Evolutionary conservation across 2,888 invertebrate genomes (phyloP).

Genomic region (Eupeodes luniger): DNA sequence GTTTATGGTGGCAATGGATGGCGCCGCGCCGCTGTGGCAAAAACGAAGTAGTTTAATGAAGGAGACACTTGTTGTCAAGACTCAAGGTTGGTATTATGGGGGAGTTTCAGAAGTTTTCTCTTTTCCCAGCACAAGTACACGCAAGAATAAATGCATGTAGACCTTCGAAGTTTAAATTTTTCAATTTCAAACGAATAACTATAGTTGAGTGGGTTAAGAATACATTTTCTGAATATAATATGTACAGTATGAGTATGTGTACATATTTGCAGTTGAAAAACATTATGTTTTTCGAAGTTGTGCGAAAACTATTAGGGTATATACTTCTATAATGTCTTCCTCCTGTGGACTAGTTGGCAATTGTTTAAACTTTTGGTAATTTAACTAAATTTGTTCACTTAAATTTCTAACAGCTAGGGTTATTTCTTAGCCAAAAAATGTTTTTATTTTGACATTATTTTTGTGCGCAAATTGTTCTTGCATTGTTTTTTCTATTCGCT

Average conservation of each 20-base stretch:
- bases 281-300: neutral
- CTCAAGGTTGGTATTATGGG: neutral
- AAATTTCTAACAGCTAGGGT: neutral
- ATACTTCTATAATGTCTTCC: neutral
- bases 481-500: too few relatives aligned
- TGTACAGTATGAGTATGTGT: too few relatives aligned
- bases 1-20: slow-evolving; percentile 14
- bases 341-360: neutral
- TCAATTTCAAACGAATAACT: slow-evolving; percentile 59
- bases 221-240: slow-evolving; percentile 39
- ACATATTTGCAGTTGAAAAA: neutral
- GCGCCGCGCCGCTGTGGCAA: slow-evolving; percentile 10
- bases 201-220: slow-evolving; percentile 51
- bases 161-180: slow-evolving; percentile 47
- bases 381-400: neutral
- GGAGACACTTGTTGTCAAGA: slow-evolving; percentile 65
- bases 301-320: neutral
- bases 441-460: too few relatives aligned
- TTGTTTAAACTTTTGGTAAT: slow-evolving; percentile 8
- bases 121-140: neutral
- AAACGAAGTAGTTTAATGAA: slow-evolving; percentile 58
- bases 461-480: too few relatives aligned
- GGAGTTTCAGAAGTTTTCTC: slow-evolving; percentile 23
- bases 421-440: too few relatives aligned
- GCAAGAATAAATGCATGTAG: neutral